Percentiles rank a stretch among this genome's conserved stretches.
Conservation (phyloP, 2,113 vertebrate genomes). For the Pitta sordida region DNA sequence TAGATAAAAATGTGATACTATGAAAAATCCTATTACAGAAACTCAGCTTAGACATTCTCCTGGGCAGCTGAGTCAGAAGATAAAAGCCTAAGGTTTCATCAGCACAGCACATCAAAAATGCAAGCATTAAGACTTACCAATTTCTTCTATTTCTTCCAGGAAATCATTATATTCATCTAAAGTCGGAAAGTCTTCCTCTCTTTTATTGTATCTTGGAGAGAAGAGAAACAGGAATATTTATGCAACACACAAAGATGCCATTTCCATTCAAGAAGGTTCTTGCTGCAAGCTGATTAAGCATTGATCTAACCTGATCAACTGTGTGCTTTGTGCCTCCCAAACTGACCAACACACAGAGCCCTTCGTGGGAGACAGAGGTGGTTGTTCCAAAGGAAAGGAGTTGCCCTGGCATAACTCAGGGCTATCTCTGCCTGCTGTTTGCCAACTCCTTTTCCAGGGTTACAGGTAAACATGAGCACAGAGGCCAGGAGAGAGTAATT, state of each 20-base stretch:
- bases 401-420: not conserved
- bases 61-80: slow-evolving; percentile 23
- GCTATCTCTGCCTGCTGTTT: not conserved
- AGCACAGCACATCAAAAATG: slow-evolving; percentile 24
- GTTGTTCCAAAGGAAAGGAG: not conserved
- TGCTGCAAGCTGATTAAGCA: not conserved
- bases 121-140: slow-evolving; percentile 81
- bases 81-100: slow-evolving; percentile 28
- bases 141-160: slow-evolving; percentile 93
- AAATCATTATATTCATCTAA: slow-evolving; percentile 94
- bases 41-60: slow-evolving; percentile 9
- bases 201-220: slow-evolving; percentile 92
- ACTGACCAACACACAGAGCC: not conserved
- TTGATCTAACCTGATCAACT: not conserved
- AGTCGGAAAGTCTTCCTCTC: slow-evolving; percentile 89
- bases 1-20: slow-evolving; percentile 26
- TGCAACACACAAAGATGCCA: not conserved
- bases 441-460: not conserved
- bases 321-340: not conserved
- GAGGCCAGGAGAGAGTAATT: not conserved
- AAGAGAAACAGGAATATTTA: slow-evolving; percentile 34
- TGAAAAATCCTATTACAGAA: slow-evolving; percentile 37
- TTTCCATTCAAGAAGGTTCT: not conserved
- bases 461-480: not conserved
- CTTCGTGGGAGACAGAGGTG: not conserved